Evolutionary conservation across 2,888 invertebrate species (phyloP).

Genomic region (Pseudanteris insignis): DNA sequence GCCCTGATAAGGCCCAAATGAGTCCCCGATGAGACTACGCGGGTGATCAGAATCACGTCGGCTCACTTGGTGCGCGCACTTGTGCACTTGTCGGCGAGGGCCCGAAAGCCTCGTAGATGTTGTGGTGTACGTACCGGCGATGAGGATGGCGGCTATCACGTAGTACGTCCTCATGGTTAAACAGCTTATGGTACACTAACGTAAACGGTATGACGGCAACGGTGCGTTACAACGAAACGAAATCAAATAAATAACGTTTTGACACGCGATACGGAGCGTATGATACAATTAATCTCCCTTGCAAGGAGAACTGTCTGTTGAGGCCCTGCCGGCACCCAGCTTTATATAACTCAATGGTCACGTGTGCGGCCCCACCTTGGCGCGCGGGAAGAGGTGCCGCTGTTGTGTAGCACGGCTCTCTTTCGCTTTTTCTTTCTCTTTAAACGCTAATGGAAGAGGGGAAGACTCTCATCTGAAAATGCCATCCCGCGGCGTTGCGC

Average conservation of each 20-base stretch:
- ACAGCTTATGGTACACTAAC: conserved; percentile 26
- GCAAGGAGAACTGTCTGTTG: conserved; percentile 61
- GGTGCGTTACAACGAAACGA: background rate
- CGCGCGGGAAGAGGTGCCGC: conserved; percentile 47
- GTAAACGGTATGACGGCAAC: conserved; percentile 8
- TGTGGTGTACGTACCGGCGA: conserved; percentile 62
- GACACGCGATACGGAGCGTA: too few relatives aligned
- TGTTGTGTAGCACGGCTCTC: conserved; percentile 44
- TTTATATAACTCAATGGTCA: conserved; percentile 67
- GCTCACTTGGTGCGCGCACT: conserved; percentile 32
- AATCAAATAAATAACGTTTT: conserved; percentile 17
- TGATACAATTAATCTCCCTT: conserved; percentile 52
- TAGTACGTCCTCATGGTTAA: conserved; percentile 63
- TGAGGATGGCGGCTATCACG: conserved; percentile 63
- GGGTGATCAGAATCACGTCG: background rate
- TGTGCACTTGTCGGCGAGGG: too few relatives aligned
- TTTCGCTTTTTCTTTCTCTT: conserved; percentile 50
- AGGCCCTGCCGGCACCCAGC: conserved; percentile 62
- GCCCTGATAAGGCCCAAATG: too few relatives aligned
- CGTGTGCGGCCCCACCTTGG: conserved; percentile 59
- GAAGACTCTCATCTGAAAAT: conserved; percentile 53
- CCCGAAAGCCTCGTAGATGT: conserved; percentile 14
- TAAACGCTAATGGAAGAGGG: conserved; percentile 44
- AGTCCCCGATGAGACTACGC: too few relatives aligned
- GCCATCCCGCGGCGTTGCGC: conserved; percentile 49